These are phyloP conservation scores for Tolmerus cingulatus DNA, from an alignment of 2,888 invertebrate species.

Conservation along the genomic window DNA sequence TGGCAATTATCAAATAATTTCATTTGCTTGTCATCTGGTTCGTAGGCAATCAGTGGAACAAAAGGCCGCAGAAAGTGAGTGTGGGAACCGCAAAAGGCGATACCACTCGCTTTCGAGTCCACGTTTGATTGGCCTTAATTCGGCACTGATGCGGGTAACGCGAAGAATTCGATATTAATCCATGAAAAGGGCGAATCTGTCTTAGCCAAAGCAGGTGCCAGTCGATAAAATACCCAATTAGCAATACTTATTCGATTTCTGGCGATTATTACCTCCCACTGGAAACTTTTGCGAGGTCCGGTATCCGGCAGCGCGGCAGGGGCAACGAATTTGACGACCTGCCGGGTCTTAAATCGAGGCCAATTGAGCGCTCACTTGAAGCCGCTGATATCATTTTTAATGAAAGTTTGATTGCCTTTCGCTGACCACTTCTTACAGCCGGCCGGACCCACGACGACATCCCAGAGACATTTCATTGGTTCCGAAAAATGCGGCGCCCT, in stretches of 20 bases:
- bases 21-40: neutral
- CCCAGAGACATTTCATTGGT: neutral
- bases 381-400: neutral
- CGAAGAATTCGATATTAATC: neutral
- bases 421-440: neutral
- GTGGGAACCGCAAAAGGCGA: neutral
- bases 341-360: neutral
- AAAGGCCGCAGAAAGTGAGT: neutral
- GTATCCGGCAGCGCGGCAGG: neutral
- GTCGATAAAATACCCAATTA: neutral
- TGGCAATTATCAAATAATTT: neutral
- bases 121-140: conserved; percentile 23
- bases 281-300: neutral
- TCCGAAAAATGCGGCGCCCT: neutral
- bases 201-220: neutral
- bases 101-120: neutral
- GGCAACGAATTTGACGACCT: neutral
- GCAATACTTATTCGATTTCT: neutral
- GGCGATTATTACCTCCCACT: neutral
- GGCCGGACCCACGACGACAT: neutral
- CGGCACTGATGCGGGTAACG: neutral
- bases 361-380: neutral
- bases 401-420: neutral
- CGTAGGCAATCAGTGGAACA: neutral
- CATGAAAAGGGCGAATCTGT: neutral